phyloP scores from a whole-genome alignment of 1,140 invertebrate species.

The Brachionus rotundiformis region DNA sequence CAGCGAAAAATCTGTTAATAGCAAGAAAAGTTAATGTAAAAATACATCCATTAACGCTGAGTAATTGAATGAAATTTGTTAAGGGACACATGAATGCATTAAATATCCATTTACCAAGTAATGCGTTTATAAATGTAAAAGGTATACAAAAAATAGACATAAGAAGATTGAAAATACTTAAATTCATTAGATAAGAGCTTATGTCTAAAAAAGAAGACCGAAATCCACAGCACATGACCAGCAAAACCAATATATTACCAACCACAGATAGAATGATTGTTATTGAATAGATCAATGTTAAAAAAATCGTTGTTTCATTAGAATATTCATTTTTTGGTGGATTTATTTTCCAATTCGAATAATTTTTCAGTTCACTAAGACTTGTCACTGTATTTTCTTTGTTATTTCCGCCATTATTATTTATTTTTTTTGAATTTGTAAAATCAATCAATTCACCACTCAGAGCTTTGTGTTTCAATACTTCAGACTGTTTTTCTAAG shows the following conservation, averaged over 20 bases:
- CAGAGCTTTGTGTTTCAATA: neutral
- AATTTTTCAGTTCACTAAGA: neutral
- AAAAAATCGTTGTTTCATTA: neutral
- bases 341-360: neutral
- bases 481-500: neutral
- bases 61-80: constrained; percentile 32
- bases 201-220: constrained; percentile 42
- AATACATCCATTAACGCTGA: constrained; percentile 29
- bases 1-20: constrained; percentile 33
- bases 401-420: neutral
- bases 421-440: neutral
- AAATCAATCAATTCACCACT: neutral
- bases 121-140: constrained; percentile 9
- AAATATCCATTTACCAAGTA: constrained; percentile 38
- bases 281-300: constrained; percentile 4
- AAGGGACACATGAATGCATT: constrained; percentile 30
- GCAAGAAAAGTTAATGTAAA: constrained; percentile 33
- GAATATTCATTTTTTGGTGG: constrained; percentile 16
- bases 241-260: neutral
- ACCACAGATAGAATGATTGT: constrained; percentile 2
- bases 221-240: constrained; percentile 41
- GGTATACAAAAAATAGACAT: constrained; percentile 47
- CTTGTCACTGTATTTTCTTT: neutral
- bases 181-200: constrained; percentile 27
- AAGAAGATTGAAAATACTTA: constrained; percentile 15